Evolutionary conservation across 2,113 vertebrate genomes (phyloP).

Genomic region (Misgurnus anguillicaudatus): DNA sequence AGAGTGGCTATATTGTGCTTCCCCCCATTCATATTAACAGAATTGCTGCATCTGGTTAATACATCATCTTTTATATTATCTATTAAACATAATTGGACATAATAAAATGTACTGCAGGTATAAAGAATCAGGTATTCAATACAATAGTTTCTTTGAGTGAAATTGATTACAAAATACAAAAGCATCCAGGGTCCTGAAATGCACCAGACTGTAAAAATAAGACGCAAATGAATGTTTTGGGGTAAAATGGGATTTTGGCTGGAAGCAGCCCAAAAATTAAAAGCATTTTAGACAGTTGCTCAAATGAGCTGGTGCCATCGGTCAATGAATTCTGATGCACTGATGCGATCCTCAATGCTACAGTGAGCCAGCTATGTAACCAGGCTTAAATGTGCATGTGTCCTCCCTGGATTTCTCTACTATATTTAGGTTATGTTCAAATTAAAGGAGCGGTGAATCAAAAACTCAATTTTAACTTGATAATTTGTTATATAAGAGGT

Average conservation of each 20-base stretch:
- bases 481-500: no score
- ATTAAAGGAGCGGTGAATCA: no score
- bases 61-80: no score
- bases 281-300: slow-evolving; percentile 1
- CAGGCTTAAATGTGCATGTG: not conserved
- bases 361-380: not conserved
- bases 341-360: not conserved
- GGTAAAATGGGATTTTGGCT: not conserved
- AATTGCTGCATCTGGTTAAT: no score
- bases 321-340: not conserved
- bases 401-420: not conserved
- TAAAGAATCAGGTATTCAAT: no score
- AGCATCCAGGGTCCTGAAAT: not conserved
- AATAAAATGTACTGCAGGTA: no score
- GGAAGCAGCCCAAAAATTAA: slow-evolving; percentile 1
- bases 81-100: no score
- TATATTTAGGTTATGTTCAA: not conserved
- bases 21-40: no score
- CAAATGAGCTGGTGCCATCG: not conserved
- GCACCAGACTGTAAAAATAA: not conserved
- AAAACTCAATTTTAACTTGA: no score
- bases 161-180: not conserved
- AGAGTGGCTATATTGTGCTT: no score
- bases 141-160: not conserved
- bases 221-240: not conserved